Conservation (phyloP, 1,140 invertebrate species). For the Dendroctonus valens region DNA sequence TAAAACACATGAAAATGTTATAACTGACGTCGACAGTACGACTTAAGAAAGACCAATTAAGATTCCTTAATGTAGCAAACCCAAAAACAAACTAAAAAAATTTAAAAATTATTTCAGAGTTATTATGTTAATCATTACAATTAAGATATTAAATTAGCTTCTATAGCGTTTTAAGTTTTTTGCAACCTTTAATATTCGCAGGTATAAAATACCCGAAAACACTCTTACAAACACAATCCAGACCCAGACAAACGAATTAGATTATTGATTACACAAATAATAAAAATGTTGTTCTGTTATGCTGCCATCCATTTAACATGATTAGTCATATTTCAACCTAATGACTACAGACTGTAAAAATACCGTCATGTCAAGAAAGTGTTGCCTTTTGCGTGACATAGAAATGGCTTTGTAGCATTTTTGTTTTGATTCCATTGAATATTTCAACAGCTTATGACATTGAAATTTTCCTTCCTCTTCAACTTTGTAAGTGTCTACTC, state of each 20-base stretch:
- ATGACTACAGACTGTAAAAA: conserved; percentile 12
- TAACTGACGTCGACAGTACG: no score
- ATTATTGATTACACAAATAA: conserved; percentile 17
- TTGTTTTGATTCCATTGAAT: background rate
- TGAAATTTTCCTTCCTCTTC: background rate
- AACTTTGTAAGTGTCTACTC: background rate
- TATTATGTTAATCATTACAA: no score
- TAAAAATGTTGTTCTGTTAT: conserved; percentile 13
- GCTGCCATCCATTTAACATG: conserved; percentile 4
- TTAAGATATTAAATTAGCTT: no score
- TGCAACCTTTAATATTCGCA: no score
- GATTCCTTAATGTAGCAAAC: no score
- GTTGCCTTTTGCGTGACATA: background rate
- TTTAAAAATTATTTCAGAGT: no score
- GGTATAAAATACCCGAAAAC: background rate
- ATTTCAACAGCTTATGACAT: background rate
- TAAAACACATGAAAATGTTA: no score
- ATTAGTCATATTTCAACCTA: conserved; percentile 10
- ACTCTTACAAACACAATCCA: background rate
- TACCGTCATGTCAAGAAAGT: background rate
- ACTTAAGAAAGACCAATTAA: no score
- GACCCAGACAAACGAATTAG: background rate
- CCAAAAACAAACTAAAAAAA: no score
- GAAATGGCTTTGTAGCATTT: background rate
- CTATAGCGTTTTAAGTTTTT: no score